Evolutionary conservation across 2,797 vertebrate genomes (phyloP), one percentile per base, ranked within the genome.

Genomic region (Hoplostethus atlanticus): DNA sequence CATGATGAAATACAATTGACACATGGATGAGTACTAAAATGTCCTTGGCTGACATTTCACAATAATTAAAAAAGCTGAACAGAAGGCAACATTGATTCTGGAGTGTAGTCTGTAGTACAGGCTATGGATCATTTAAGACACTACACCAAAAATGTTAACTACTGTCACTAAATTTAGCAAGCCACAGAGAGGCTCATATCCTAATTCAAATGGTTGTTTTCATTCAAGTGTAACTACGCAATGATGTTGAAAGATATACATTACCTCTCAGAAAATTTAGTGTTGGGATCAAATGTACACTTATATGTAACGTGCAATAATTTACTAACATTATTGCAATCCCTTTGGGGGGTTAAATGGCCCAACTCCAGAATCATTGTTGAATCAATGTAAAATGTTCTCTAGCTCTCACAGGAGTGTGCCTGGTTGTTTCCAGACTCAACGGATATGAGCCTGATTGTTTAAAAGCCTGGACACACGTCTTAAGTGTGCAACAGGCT

Each of bases 31-130:
- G 80, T 76, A 84, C 64, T 77, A 55, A 89, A 76, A 70, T 77
- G 80, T 79, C 76, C 65, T 63, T 64, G 79, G 70, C 44, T 80
- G 89, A 92, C 77, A 71, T 83, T 86, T 89, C 62, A 88, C 71
- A 58, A 86, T 21, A 79, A 75, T 72, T 64, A 63, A 87, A 87
- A 87, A 90, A 74, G 72, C 51, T 59, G 38, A 91, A 76, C 53
- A 56, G 61, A 69, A 84, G 82, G 87, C 83, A 76, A 82, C 86
- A 76, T 52, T 68, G 80, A 86, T 59, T 80, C 75, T 82, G 82
- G 76, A 88, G 55, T 77, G 77, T 0, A 52, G 72, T 70, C 36
- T 42, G 48, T 12, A 76, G 31, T 44, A 53, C 28, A 28, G 28
- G 28, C 28, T 28, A 28, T 28, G 28, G 28, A 28, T 28, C 28